These are phyloP conservation scores for Sphaeridia pumilis DNA, from an alignment of 2,888 invertebrate species.

Conservation along the genomic window DNA sequence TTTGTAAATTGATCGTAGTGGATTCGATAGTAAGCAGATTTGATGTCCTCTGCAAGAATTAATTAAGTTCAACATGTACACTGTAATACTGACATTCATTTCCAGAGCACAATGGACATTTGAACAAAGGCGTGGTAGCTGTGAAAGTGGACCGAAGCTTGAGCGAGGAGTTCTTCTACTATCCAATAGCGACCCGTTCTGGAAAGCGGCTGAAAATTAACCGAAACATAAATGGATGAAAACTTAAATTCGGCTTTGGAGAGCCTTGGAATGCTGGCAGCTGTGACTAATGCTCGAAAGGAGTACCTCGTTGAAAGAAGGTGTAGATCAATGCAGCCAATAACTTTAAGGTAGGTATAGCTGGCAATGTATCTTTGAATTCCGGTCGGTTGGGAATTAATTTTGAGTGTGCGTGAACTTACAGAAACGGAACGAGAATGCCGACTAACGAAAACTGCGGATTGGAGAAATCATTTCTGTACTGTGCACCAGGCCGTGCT, in stretches of 20 bases:
- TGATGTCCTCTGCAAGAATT: no score
- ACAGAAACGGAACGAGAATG: conserved; percentile 1
- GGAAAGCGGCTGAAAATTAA: no score
- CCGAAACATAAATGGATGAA: conserved; percentile 13
- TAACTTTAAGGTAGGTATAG: neutral
- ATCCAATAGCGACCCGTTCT: neutral
- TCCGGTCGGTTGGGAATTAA: no score
- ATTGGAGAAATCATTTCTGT: conserved; percentile 13
- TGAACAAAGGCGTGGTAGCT: no score
- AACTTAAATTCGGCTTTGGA: conserved; percentile 22
- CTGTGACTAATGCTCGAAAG: conserved; percentile 23
- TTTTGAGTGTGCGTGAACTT: neutral
- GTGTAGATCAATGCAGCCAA: neutral
- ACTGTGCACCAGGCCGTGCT: conserved; percentile 15
- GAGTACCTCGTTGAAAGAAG: conserved; percentile 21
- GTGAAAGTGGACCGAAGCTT: no score
- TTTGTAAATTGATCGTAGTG: no score
- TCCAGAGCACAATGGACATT: no score
- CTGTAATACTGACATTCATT: no score
- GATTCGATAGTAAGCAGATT: no score
- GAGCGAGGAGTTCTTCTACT: no score
- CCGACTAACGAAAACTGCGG: conserved; percentile 12
- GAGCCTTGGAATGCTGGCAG: conserved; percentile 23
- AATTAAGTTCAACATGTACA: no score
- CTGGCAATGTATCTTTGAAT: neutral